Base-by-base conservation (phyloP, 1,140 invertebrate genomes). In the Pseudomyrmex pallidus region DNA sequence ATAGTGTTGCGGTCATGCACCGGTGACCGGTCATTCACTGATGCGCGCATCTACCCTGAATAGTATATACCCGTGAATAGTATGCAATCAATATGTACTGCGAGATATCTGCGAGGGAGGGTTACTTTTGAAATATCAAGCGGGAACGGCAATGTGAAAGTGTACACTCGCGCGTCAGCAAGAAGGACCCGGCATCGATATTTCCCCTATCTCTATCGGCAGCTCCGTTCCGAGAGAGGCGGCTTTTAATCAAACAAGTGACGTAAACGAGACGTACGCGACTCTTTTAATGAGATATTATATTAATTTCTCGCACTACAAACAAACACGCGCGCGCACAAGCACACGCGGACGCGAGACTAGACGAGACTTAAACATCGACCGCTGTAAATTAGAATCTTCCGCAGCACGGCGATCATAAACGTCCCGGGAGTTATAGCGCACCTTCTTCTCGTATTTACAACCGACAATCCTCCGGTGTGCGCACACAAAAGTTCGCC, bases 341-440 rank as follows among this genome's bases (percentile, higher is more conserved):
- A n/a, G n/a, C n/a, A 35, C 5, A 7, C 35, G 7, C 35, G 0
- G 4, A 35, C 35, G 5, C 5, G 0, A 4, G 5, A 35, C 35
- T 35, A 35, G 35, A n/a, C 22, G 44, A 20, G 20, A 15, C 44
- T 70, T 54, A 44, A 25, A 3, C 50, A 15, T 2, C 74, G 54
- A 17, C 48, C 20, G 77, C 80, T 52, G 85, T 87, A 87, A 87
- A 87, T 87, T 84, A 84, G 57, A 15, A 74, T 70, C 54, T 62
- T 80, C 35, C 35, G 35, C 35, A 63, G 57, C 84, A 84, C 74
- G 62, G 52, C 74, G 67, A 63, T 54, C 86, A 61, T 87, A 87
- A 87, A 87, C 74, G 85, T 87, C 86, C 62, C 62, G 56, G 63
- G 56, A 67, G 63, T 80, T 84, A 86, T 74, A 64, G 35, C 35